Conservation (phyloP, 2,888 invertebrate species). For the Drosophila acutilabella region DNA sequence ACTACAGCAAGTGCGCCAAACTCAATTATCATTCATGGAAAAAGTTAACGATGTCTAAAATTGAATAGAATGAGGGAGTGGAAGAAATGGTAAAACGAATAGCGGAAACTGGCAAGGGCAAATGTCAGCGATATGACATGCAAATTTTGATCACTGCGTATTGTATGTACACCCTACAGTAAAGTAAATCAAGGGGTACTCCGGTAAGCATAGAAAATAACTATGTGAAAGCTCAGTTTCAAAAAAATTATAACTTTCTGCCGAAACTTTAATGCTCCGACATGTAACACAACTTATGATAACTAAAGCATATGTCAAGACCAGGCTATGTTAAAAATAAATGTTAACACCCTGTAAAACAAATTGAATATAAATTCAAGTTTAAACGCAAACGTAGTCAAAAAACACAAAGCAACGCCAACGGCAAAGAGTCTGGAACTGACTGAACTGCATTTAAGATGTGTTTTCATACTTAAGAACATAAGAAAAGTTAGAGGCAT, state of each 20-base stretch:
- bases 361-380: constrained; percentile 74
- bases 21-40: constrained; percentile 73
- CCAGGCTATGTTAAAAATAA: not conserved
- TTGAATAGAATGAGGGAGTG: constrained; percentile 51
- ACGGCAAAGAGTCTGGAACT: constrained; percentile 18
- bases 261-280: not conserved
- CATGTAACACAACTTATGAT: not conserved
- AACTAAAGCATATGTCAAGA: not conserved
- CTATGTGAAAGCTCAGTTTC: not conserved
- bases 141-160: constrained; percentile 42
- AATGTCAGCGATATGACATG: constrained; percentile 52
- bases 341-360: constrained; percentile 7
- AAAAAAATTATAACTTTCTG: not conserved
- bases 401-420: constrained; percentile 32
- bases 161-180: constrained; percentile 2
- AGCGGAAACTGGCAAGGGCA: constrained; percentile 20
- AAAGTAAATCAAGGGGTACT: not conserved
- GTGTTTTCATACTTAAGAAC: constrained; percentile 2
- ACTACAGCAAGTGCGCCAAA: constrained; percentile 41
- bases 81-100: constrained; percentile 19
- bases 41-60: constrained; percentile 66
- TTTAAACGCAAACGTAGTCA: constrained; percentile 54
- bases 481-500: not conserved
- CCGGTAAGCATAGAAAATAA: not conserved
- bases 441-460: constrained; percentile 30